phyloP scores from a whole-genome alignment of 37 sponge, comb jelly and placozoan species.

The Geodia barretti region DNA sequence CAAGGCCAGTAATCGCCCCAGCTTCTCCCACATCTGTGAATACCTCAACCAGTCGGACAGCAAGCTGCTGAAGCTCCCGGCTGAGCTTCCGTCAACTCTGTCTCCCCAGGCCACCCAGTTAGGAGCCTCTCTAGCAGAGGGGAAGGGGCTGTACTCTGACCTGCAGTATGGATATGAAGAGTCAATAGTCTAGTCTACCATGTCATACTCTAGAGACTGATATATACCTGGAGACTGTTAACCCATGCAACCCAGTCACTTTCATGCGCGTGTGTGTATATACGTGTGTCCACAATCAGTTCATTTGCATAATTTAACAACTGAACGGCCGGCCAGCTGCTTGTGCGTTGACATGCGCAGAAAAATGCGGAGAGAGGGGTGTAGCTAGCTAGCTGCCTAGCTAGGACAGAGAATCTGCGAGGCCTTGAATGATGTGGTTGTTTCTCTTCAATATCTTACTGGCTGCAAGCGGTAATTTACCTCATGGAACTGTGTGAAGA shows the following conservation, averaged over 20 bases:
- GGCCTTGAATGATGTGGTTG: neutral
- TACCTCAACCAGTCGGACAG: constrained; percentile 16
- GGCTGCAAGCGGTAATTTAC: too few relatives aligned
- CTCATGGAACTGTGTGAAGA: too few relatives aligned
- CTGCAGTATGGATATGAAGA: constrained; percentile 30
- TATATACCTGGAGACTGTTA: too few relatives aligned
- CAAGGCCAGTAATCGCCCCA: neutral
- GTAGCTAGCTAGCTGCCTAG: neutral
- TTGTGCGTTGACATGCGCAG: neutral
- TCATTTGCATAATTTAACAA: neutral
- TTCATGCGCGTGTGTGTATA: neutral
- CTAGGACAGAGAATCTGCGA: neutral
- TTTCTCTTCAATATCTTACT: too few relatives aligned
- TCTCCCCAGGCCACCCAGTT: constrained; percentile 7
- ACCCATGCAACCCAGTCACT: neutral
- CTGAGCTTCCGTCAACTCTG: neutral
- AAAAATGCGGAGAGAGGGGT: neutral
- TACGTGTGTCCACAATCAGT: neutral
- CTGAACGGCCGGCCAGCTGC: neutral
- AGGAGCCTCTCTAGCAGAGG: constrained; percentile 41
- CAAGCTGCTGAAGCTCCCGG: neutral
- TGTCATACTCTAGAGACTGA: neutral
- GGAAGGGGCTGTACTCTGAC: constrained; percentile 39
- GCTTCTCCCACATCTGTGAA: constrained; percentile 35
- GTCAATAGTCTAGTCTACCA: neutral